Evolutionary conservation across 2,113 vertebrate species (phyloP).

Genomic region (Cavia aperea): DNA sequence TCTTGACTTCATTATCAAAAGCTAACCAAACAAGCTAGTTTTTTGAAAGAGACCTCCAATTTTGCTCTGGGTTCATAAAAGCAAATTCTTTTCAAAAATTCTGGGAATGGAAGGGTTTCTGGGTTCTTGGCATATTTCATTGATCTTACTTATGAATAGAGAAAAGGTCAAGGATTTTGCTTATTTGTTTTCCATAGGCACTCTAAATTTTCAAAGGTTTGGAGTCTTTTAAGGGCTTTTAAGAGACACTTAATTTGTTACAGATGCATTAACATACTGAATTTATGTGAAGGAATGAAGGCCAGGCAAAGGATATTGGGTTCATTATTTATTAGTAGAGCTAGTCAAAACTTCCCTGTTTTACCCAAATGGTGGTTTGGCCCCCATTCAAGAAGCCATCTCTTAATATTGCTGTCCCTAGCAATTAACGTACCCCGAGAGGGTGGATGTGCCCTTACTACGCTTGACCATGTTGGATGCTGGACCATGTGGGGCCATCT

Average conservation of each 20-base stretch:
- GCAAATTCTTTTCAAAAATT: slow-evolving; percentile 54
- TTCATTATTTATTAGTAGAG: slow-evolving; percentile 68
- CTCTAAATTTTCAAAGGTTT: slow-evolving; percentile 71
- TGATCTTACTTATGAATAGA: slow-evolving; percentile 66
- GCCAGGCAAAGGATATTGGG: slow-evolving; percentile 64
- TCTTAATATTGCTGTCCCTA: slow-evolving; percentile 64
- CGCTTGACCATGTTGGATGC: background rate
- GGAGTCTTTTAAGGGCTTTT: slow-evolving; percentile 71
- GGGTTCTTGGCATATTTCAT: slow-evolving; percentile 55
- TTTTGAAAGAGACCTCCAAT: slow-evolving; percentile 49
- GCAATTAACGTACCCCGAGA: slow-evolving; percentile 48
- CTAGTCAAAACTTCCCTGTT: slow-evolving; percentile 66
- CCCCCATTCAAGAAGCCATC: slow-evolving; percentile 59
- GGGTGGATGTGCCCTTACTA: background rate
- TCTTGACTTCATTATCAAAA: slow-evolving; percentile 65
- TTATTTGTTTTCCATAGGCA: slow-evolving; percentile 72
- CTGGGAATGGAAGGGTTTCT: slow-evolving; percentile 58
- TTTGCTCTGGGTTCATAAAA: slow-evolving; percentile 60
- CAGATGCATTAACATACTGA: slow-evolving; percentile 72
- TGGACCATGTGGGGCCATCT: background rate
- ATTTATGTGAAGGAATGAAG: slow-evolving; percentile 69
- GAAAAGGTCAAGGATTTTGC: slow-evolving; percentile 71
- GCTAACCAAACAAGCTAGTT: slow-evolving; percentile 44
- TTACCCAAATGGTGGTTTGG: slow-evolving; percentile 69
- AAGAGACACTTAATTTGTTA: slow-evolving; percentile 72